Base-by-base conservation (phyloP, 2,888 invertebrate genomes). In the Hirtodrosophila confusa region DNA sequence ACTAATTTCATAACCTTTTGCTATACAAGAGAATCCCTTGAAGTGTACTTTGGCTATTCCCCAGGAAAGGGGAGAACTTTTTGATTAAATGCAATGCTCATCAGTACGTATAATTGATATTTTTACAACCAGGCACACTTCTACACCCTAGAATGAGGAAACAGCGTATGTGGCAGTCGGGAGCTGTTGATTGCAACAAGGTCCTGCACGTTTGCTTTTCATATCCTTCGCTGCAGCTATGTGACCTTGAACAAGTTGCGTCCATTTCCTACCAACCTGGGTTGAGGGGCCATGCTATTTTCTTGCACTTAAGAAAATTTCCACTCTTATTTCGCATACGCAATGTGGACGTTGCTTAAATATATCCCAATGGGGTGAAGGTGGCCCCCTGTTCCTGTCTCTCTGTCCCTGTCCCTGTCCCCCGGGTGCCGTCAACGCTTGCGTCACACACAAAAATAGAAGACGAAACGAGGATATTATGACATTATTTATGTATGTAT, bases 401-500 rank as follows among this genome's bases (percentile, higher is more conserved):
- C 31, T 40, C 10, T n/a, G n/a, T n/a, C n/a, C n/a, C n/a, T n/a
- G n/a, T n/a, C n/a, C n/a, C n/a, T 24, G 40, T n/a, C n/a, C 27
- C 23, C 35, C 12, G 9, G 3, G 7, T 11, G 17, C 29, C 49
- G 35, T 8, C 17, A 27, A 12, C 6, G 27, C 37, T 53, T 53
- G n/a, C 51, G 65, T 41, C 51, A 53, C 36, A 23, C 24, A 29
- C 4, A 9, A 17, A 35, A 27, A 27, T 27, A 27, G 7, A 35
- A 24, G 33, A 41, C 60, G 63, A 75, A 83, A 80, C 50, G 66
- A 67, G 75, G 54, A 69, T 75, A 69, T 71, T 84, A 76, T 86
- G 76, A 47, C 65, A 80, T 80, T 80, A 86, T 84, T 78, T 84
- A 78, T 83, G 76, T 80, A 86, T 84, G 76, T 84, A 77, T 83